These are phyloP conservation scores for Drosophila buzzatii DNA, from an alignment of 2,888 invertebrate species.

Conservation along the genomic window DNA sequence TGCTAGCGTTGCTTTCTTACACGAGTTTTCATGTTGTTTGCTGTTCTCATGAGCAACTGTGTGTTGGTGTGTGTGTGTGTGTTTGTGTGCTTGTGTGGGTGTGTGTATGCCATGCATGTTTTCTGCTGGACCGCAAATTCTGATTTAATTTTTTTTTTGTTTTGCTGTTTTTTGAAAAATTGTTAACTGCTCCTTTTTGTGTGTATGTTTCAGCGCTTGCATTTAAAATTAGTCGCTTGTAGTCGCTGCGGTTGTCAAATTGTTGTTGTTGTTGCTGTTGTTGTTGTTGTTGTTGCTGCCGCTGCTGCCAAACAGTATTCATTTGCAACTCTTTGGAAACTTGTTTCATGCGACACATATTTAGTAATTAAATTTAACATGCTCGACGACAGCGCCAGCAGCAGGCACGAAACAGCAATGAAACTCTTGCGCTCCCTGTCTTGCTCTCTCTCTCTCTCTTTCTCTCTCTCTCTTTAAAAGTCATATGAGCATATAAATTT, in stretches of 20 bases:
- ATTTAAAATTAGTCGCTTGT: slow-evolving; percentile 77
- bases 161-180: slow-evolving; percentile 27
- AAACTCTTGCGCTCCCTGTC: neutral
- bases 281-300: slow-evolving; percentile 5
- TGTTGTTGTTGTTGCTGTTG: slow-evolving; percentile 57
- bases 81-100: slow-evolving; percentile 6
- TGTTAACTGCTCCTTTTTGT: slow-evolving; percentile 45
- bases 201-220: slow-evolving; percentile 55
- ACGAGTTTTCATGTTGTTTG: slow-evolving; percentile 21
- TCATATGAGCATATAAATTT: slow-evolving; percentile 47
- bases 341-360: slow-evolving; percentile 56
- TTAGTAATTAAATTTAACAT: slow-evolving; percentile 67
- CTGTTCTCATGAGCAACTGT: slow-evolving; percentile 1
- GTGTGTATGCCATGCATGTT: slow-evolving; percentile 54
- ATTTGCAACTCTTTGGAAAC: slow-evolving; percentile 66
- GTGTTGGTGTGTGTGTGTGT: slow-evolving; percentile 20
- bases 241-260: slow-evolving; percentile 69
- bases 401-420: slow-evolving; percentile 7
- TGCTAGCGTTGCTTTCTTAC: slow-evolving; percentile 3
- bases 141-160: slow-evolving; percentile 69
- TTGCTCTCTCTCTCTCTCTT: neutral
- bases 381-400: slow-evolving; percentile 41
- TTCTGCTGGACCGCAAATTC: slow-evolving; percentile 65
- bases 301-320: slow-evolving; percentile 49
- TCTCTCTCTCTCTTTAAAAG: slow-evolving; percentile 24